Evolutionary conservation across 1,140 invertebrate species (phyloP).

Genomic region (Magallana angulata): DNA sequence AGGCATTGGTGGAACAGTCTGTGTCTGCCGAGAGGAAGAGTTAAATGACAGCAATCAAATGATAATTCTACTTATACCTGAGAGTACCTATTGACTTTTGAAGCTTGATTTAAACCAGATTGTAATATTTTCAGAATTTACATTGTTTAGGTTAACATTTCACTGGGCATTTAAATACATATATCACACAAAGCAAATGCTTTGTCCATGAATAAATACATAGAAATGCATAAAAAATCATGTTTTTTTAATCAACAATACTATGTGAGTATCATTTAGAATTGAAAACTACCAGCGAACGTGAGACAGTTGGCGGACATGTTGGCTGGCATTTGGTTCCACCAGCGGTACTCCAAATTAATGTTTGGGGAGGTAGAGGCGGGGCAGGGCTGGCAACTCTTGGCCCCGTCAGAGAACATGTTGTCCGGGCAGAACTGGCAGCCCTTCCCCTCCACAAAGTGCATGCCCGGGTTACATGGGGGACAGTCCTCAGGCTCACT

Average conservation of each 20-base stretch:
- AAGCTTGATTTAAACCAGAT: too few relatives aligned
- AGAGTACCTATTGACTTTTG: too few relatives aligned
- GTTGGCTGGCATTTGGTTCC: constrained; percentile 81
- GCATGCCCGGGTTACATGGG: constrained; percentile 83
- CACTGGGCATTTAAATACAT: too few relatives aligned
- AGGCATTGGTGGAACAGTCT: constrained; percentile 69
- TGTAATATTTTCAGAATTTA: too few relatives aligned
- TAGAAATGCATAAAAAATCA: too few relatives aligned
- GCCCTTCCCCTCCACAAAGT: constrained; percentile 74
- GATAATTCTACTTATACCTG: too few relatives aligned
- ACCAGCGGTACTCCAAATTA: constrained; percentile 81
- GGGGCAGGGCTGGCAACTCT: constrained; percentile 81
- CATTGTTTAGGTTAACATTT: too few relatives aligned
- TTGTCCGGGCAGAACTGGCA: constrained; percentile 79
- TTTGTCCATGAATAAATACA: too few relatives aligned
- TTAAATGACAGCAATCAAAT: too few relatives aligned
- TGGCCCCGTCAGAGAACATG: constrained; percentile 77
- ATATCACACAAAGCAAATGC: too few relatives aligned
- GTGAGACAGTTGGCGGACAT: constrained; percentile 80
- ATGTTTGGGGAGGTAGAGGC: constrained; percentile 82
- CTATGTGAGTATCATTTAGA: too few relatives aligned
- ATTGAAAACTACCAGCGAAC: constrained; percentile 58
- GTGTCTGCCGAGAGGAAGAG: not conserved
- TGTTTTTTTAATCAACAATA: too few relatives aligned
- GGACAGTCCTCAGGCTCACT: constrained; percentile 79